Conservation (phyloP, 2,888 invertebrate species). For the Epiblema foenella region DNA sequence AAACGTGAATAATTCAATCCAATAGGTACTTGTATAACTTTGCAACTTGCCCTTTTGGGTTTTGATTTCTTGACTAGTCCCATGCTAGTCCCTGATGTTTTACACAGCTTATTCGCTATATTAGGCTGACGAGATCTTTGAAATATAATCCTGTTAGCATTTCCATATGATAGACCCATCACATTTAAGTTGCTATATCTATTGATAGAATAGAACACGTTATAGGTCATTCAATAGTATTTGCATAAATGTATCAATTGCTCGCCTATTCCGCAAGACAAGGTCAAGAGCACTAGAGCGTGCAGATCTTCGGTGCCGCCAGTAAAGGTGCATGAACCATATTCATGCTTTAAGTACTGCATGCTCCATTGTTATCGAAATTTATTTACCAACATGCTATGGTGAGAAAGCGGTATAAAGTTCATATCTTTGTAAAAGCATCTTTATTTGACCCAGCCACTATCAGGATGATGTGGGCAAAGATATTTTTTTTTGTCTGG, state of each 20-base stretch:
- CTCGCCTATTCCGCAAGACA: not conserved
- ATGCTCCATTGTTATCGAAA: slow-evolving; percentile 1
- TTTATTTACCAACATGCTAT: not conserved
- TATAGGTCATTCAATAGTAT: not conserved
- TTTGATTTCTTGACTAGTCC: not conserved
- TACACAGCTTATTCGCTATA: no score
- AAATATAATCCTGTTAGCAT: not conserved
- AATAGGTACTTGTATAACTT: not conserved
- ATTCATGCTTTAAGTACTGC: not conserved
- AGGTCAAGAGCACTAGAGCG: slow-evolving; percentile 22
- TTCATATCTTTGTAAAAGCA: not conserved
- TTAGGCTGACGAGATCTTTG: not conserved
- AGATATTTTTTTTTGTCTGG: no score
- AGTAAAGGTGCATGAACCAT: slow-evolving; percentile 23
- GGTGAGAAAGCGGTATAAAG: not conserved
- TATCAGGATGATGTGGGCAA: no score
- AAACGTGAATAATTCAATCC: not conserved
- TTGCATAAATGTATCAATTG: not conserved
- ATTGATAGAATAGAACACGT: not conserved
- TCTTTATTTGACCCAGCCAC: no score
- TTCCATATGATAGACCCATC: not conserved
- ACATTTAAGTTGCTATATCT: not conserved
- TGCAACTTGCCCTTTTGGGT: not conserved
- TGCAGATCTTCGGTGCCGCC: slow-evolving; percentile 6
- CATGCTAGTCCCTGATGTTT: no score